These are phyloP conservation scores for Harpagus bidentatus DNA, from an alignment of 2,113 vertebrate species.

Conservation along the genomic window DNA sequence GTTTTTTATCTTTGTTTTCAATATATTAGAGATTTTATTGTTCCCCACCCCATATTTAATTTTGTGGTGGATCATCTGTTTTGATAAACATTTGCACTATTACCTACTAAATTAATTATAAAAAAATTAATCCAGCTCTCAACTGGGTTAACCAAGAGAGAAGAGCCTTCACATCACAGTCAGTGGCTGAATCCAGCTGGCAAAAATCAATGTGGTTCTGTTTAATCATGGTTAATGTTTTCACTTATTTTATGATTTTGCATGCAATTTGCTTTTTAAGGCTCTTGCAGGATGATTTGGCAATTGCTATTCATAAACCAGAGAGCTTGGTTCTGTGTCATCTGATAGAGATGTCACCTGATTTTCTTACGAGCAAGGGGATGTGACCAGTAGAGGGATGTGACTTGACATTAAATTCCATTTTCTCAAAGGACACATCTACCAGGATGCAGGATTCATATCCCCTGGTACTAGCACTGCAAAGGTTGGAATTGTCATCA, in stretches of 20 bases:
- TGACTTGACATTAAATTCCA: background rate
- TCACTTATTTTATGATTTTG: conserved; percentile 43
- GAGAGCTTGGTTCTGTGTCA: background rate
- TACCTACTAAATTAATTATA: conserved; percentile 27
- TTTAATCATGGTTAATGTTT: conserved; percentile 56
- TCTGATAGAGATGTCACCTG: background rate
- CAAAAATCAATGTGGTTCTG: conserved; percentile 24
- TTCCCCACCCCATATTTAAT: background rate
- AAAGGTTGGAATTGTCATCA: conserved; percentile 27
- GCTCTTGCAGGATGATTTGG: background rate
- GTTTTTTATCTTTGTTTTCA: background rate
- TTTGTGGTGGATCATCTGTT: conserved; percentile 2
- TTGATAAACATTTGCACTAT: conserved; percentile 20
- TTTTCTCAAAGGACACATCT: background rate
- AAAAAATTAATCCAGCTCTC: conserved; percentile 7
- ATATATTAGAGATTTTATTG: background rate
- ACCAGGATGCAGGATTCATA: conserved; percentile 14
- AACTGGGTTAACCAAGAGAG: conserved; percentile 9
- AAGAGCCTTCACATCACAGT: conserved; percentile 3
- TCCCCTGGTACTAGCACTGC: background rate
- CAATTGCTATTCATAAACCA: background rate
- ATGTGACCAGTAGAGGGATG: background rate
- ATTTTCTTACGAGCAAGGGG: conserved; percentile 1
- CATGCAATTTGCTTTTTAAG: conserved; percentile 30
- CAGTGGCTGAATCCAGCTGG: background rate